phyloP scores from a whole-genome alignment of 2,888 invertebrate genomes.

The Piscicola geometra region DNA sequence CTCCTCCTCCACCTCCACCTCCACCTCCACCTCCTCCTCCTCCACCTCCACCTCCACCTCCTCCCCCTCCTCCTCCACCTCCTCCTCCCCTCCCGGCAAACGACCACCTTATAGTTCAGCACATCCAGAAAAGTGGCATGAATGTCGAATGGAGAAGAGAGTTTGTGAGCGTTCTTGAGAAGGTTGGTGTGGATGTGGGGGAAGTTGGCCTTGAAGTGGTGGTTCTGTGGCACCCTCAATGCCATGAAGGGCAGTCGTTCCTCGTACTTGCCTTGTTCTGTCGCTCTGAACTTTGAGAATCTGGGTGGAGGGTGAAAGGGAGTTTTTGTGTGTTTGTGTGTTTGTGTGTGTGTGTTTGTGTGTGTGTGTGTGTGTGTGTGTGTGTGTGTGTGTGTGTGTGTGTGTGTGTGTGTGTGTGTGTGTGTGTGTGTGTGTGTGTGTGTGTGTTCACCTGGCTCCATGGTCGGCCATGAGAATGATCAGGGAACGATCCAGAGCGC shows the following conservation, averaged over 20 bases:
- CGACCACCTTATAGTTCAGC: conserved; percentile 60
- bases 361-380: no score
- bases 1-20: not conserved
- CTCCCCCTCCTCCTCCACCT: not conserved
- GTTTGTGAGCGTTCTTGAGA: conserved; percentile 64
- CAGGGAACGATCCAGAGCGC: conserved; percentile 72
- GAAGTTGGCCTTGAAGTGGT: conserved; percentile 55
- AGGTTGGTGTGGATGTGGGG: conserved; percentile 63
- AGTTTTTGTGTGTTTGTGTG: no score
- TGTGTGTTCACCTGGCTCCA: conserved; percentile 64
- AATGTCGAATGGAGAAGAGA: conserved; percentile 84
- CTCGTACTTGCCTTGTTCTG: conserved; percentile 80
- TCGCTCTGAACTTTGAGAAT: not conserved
- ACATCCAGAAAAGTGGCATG: conserved; percentile 73
- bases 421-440: not conserved
- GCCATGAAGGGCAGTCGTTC: conserved; percentile 83
- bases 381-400: conserved; percentile 11
- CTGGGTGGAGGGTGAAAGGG: no score
- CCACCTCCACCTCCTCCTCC: not conserved
- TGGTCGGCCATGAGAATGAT: conserved; percentile 89
- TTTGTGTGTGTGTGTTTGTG: no score
- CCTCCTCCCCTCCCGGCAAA: no score
- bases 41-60: no score
- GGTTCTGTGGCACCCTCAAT: conserved; percentile 57
- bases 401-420: conserved; percentile 6